A percentile compares a stretch with the other conserved stretches of the same genome.
phyloP scores from a whole-genome alignment of 2,113 vertebrate species.

The Leucopternis melanops region DNA sequence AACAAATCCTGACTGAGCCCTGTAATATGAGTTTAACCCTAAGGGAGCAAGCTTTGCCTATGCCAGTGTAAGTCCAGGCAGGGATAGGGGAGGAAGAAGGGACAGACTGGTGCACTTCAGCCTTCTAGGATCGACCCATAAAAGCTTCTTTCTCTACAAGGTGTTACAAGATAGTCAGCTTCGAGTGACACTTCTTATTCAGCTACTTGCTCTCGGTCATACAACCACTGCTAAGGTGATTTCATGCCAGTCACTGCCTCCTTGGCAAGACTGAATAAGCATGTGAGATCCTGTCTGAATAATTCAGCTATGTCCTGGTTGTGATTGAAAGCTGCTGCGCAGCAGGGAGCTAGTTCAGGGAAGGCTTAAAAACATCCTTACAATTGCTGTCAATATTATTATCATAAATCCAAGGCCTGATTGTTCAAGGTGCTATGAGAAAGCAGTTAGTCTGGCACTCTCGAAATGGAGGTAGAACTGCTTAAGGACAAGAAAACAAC shows the following conservation, averaged over 20 bases:
- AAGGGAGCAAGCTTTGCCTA: background rate
- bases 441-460: background rate
- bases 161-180: background rate
- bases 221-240: background rate
- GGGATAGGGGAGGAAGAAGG: background rate
- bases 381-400: background rate
- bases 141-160: background rate
- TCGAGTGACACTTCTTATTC: background rate
- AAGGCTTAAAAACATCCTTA: background rate
- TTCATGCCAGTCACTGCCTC: background rate
- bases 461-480: background rate
- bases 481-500: background rate
- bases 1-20: background rate
- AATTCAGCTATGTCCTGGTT: background rate
- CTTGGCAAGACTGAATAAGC: background rate
- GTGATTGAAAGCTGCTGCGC: background rate
- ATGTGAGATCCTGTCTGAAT: background rate
- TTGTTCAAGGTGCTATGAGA: background rate
- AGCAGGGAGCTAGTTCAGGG: background rate
- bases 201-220: background rate
- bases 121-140: background rate
- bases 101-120: background rate
- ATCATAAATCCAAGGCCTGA: background rate
- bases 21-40: accelerated
- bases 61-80: background rate